phyloP scores from a whole-genome alignment of 2,113 vertebrate species.

The Labrus mixtus region DNA sequence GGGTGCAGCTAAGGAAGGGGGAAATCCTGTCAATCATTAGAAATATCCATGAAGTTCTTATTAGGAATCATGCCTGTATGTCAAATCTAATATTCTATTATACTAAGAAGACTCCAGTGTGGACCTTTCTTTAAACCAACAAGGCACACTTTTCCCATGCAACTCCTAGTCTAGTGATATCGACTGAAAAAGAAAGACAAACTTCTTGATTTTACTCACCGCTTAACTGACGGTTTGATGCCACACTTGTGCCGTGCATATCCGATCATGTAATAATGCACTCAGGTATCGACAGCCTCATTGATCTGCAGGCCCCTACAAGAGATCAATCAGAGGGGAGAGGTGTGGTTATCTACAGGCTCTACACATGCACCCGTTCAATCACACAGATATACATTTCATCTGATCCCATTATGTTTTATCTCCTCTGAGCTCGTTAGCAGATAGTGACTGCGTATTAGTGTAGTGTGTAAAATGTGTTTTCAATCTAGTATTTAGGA shows the following conservation, averaged over 20 bases:
- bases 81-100: slow-evolving; percentile 1
- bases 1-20: neutral
- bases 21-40: neutral
- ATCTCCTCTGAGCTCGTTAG: slow-evolving; percentile 1
- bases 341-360: slow-evolving; percentile 1
- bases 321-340: slow-evolving; percentile 15
- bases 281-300: slow-evolving; percentile 45
- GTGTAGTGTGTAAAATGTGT: neutral
- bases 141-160: neutral
- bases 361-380: neutral
- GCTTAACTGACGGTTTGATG: slow-evolving; percentile 27
- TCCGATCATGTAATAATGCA: slow-evolving; percentile 45
- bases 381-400: neutral
- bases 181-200: slow-evolving; percentile 24
- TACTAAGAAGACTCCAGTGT: neutral
- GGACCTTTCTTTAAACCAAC: neutral
- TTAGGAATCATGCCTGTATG: neutral
- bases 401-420: neutral
- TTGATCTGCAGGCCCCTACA: slow-evolving; percentile 27
- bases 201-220: slow-evolving; percentile 22
- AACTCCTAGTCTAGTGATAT: neutral
- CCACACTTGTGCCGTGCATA: slow-evolving; percentile 19
- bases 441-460: neutral
- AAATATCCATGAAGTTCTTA: slow-evolving; percentile 27
- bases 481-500: neutral